These are phyloP conservation scores for Emydura subglobosa DNA, from an alignment of 2,113 vertebrate genomes.

Conservation along the genomic window DNA sequence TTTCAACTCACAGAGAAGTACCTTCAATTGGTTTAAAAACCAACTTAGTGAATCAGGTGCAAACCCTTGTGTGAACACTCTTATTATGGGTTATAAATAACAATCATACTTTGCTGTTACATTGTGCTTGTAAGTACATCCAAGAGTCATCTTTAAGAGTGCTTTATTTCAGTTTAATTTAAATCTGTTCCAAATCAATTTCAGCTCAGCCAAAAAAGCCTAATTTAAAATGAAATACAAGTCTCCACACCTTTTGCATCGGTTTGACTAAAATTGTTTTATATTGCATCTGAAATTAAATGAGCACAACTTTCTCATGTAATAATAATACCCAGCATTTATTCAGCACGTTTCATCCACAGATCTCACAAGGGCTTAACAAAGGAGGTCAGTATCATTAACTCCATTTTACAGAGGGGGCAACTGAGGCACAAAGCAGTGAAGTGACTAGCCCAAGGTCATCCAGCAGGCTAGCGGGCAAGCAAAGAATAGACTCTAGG, in stretches of 20 bases:
- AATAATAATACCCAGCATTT: background rate
- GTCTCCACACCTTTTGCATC: background rate
- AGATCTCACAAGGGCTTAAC: background rate
- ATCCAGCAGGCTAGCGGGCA: background rate
- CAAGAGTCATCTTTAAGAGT: background rate
- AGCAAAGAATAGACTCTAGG: background rate
- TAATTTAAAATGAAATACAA: background rate
- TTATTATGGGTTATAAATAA: background rate
- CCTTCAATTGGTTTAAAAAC: background rate
- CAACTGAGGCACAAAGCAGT: background rate
- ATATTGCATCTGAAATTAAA: background rate
- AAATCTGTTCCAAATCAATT: background rate
- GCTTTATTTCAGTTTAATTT: background rate
- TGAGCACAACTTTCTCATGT: background rate
- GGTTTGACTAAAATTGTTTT: constrained; percentile 11
- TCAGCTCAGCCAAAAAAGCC: background rate
- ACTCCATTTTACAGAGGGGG: background rate
- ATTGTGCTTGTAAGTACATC: background rate
- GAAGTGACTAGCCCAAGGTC: background rate
- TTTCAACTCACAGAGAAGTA: background rate
- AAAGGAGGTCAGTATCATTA: background rate
- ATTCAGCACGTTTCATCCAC: background rate
- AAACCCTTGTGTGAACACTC: background rate
- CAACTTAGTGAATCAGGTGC: background rate
- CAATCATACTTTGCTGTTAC: background rate